A percentile compares a stretch with the other conserved stretches of the same genome.
Conservation (phyloP, 2,888 invertebrate species). For the Metallyticus violacea region DNA sequence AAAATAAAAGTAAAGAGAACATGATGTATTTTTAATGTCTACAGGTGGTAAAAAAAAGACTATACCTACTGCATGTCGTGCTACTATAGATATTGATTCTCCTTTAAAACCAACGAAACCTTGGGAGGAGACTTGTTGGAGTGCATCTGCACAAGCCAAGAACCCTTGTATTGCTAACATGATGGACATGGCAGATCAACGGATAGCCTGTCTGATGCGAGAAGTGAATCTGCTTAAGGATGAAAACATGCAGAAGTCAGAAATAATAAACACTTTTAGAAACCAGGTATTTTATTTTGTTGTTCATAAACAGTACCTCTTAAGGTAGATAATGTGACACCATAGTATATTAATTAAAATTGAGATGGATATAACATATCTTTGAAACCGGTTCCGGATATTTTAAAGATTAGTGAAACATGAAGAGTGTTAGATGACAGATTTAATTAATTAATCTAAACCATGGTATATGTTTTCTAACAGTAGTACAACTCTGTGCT, state of each 20-base stretch:
- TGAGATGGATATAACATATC: no score
- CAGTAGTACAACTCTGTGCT: no score
- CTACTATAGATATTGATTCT: slow-evolving; percentile 29
- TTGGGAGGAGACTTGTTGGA: slow-evolving; percentile 27
- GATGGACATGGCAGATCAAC: slow-evolving; percentile 41
- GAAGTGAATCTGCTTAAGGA: slow-evolving; percentile 48
- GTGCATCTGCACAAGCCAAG: slow-evolving; percentile 24
- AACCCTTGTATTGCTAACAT: slow-evolving; percentile 29
- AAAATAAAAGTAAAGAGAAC: no score
- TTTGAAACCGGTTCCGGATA: no score
- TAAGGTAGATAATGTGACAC: no score
- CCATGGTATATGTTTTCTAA: no score
- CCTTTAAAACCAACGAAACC: slow-evolving; percentile 24
- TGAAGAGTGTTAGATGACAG: no score
- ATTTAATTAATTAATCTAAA: no score
- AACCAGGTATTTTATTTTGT: slow-evolving; percentile 43
- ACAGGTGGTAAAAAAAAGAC: slow-evolving; percentile 22
- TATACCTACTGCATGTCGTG: not conserved
- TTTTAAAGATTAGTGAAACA: no score
- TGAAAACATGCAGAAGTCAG: slow-evolving; percentile 42
- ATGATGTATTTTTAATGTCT: not conserved
- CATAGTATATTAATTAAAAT: no score
- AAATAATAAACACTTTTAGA: slow-evolving; percentile 46
- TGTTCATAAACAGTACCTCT: not conserved
- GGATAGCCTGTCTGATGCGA: slow-evolving; percentile 46